phyloP scores from a whole-genome alignment of 1,140 invertebrate genomes.

The Drosophila cardini region DNA sequence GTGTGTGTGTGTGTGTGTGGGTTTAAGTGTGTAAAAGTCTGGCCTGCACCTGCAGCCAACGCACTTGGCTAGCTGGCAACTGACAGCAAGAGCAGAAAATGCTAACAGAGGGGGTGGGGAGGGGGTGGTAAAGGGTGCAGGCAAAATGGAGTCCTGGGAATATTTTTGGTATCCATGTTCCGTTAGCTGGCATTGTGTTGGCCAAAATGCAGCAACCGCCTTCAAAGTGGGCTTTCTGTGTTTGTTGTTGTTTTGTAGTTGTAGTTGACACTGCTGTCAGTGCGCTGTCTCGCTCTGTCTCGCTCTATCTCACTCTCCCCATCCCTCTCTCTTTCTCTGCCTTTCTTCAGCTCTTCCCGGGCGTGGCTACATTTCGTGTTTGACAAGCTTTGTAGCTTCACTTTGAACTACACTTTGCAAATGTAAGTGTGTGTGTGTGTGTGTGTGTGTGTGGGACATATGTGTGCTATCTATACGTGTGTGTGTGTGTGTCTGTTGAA shows the following conservation, averaged over 20 bases:
- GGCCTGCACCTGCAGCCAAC: not conserved
- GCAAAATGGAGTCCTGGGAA: not conserved
- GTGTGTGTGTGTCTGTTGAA: constrained; percentile 26
- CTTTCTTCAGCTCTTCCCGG: constrained; percentile 14
- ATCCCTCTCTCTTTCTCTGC: not conserved
- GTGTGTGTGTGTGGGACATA: constrained; percentile 12
- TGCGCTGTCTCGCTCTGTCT: not conserved
- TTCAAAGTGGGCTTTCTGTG: constrained; percentile 18
- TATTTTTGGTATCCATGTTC: constrained; percentile 23
- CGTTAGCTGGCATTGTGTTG: constrained; percentile 27
- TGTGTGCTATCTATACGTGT: constrained; percentile 1
- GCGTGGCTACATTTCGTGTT: constrained; percentile 48
- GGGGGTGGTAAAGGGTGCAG: too few relatives aligned
- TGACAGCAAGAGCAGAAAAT: constrained; percentile 17
- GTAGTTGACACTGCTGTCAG: constrained; percentile 50
- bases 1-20: not conserved
- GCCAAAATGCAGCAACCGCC: constrained; percentile 31
- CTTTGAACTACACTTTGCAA: constrained; percentile 43
- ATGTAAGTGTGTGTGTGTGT: not conserved
- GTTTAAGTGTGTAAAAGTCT: constrained; percentile 16
- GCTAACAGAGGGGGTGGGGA: not conserved
- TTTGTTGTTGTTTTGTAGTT: constrained; percentile 41
- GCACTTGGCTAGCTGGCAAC: constrained; percentile 23
- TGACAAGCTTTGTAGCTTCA: constrained; percentile 47
- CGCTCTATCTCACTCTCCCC: constrained; percentile 15